A percentile compares a stretch with the other conserved stretches of the same genome.
These are phyloP conservation scores for Netelia fuscicornis DNA, from an alignment of 2,888 invertebrate species.

Conservation along the genomic window DNA sequence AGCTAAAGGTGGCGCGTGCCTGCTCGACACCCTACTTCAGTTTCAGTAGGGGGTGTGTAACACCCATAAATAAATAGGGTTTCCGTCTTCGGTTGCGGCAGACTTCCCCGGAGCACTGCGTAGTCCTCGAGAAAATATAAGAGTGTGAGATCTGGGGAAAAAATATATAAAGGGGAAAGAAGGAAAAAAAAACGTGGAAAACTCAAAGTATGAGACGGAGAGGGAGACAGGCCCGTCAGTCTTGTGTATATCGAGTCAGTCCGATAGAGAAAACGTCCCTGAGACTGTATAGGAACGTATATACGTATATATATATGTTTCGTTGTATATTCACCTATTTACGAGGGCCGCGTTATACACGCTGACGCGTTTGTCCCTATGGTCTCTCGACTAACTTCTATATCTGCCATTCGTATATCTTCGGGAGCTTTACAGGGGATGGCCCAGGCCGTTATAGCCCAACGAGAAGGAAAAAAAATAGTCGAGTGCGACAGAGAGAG, in stretches of 20 bases:
- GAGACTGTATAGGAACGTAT: conserved; percentile 2
- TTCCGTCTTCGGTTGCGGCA: conserved; percentile 81
- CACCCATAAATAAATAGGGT: conserved; percentile 84
- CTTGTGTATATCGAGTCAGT: conserved; percentile 22
- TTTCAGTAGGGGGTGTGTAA: conserved; percentile 79
- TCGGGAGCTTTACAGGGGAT: conserved; percentile 50
- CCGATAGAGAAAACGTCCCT: background rate
- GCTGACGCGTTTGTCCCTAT: conserved; percentile 43
- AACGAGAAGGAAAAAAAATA: conserved; percentile 3
- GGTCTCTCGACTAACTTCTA: conserved; percentile 25
- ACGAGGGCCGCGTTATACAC: conserved; percentile 54
- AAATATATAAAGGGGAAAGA: conserved; percentile 28
- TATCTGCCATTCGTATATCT: conserved; percentile 32
- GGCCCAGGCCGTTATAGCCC: conserved; percentile 38
- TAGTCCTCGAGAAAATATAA: conserved; percentile 53
- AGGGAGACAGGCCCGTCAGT: conserved; percentile 16
- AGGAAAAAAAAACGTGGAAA: conserved; percentile 54
- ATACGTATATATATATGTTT: conserved; percentile 46
- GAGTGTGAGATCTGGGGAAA: conserved; percentile 29
- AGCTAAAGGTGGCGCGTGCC: conserved; percentile 79
- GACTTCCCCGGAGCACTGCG: conserved; percentile 41
- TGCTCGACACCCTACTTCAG: conserved; percentile 79
- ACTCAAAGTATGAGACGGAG: conserved; percentile 32
- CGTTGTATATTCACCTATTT: conserved; percentile 48
- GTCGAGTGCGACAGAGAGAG: conserved; percentile 7